Evolutionary conservation across 2,113 vertebrate genomes (phyloP), one percentile per base, ranked within the genome.

Genomic region (Pedionomus torquatus): DNA sequence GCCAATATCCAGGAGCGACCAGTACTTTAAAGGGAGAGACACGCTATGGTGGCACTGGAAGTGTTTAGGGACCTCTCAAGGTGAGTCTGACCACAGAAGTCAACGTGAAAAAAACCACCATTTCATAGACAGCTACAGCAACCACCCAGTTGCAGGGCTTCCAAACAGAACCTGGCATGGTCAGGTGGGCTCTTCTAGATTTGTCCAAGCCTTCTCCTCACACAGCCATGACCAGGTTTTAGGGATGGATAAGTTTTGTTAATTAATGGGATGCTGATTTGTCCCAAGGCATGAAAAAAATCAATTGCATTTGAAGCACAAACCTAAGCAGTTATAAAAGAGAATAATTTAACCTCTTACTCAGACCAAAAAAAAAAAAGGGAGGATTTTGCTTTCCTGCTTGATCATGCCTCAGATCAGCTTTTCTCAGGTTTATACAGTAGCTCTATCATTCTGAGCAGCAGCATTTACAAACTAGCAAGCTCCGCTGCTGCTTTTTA

Each of bases 381-480:
- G 1, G 20, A 80, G 17, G 12, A 10, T 48, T 95, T 94, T 87
- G 37, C 44, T 78, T 87, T 93, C 33, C 41, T 28, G 11, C 11
- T 74, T 74, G 41, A 83, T 72, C 43, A 72, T 18, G 43, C 28
- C 51, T 95, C 58, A 82, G 41, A 68, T 10, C 31, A 89, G 80
- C 26, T 89, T 86, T 92, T 81, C 70, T 72, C 80, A 82, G 80
- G 37, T 71, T 60, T 33, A 37, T 52, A 79, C 72, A 95, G 94
- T 79, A 96, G 89, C 65, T 92, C 61, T 49, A 16, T 61, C 58
- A 33, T 39, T 87, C 57, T 58, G 70, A 91, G 57, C 33, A 87
- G 74, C 41, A 91, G 81, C 44, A 89, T 75, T 90, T 90, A 92
- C 72, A 41, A 93, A 83, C 61, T 8, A 90, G 69, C 54, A 64